A percentile compares a stretch with the other conserved stretches of the same genome.
Evolutionary conservation across 2,888 invertebrate genomes (phyloP).

Genomic region (Drosophila austrosaltans): DNA sequence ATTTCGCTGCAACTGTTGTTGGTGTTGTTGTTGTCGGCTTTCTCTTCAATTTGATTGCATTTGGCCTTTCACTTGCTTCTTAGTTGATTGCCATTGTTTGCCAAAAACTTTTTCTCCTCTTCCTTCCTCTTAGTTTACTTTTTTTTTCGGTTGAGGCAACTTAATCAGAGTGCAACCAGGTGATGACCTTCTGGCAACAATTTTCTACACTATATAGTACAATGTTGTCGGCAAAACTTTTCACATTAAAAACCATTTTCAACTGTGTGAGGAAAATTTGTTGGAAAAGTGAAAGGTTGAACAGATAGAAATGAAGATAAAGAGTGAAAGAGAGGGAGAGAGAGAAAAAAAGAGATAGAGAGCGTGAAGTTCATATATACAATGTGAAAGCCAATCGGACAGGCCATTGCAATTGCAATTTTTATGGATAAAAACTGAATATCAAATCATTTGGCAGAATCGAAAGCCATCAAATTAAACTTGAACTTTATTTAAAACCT

Average conservation of each 20-base stretch:
- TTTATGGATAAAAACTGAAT: not conserved
- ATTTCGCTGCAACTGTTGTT: conserved; percentile 59
- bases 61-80: conserved; percentile 58
- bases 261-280: conserved; percentile 55
- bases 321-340: not conserved
- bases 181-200: conserved; percentile 38
- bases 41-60: conserved; percentile 66
- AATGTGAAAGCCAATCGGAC: not conserved
- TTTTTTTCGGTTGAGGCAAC: conserved; percentile 65
- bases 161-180: conserved; percentile 58
- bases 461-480: not conserved
- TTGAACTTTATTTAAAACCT: not conserved
- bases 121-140: conserved; percentile 34
- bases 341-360: not conserved
- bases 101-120: conserved; percentile 30
- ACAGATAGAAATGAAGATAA: conserved; percentile 1
- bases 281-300: conserved; percentile 9
- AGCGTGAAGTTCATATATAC: not conserved
- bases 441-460: not conserved
- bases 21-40: conserved; percentile 22
- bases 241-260: conserved; percentile 75
- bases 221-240: conserved; percentile 61
- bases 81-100: conserved; percentile 46
- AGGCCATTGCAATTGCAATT: conserved; percentile 1
- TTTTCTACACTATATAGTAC: conserved; percentile 59